Percentiles rank a stretch among this genome's conserved stretches.
Evolutionary conservation across 2,797 vertebrate genomes (phyloP).

Genomic region (Sebastes trivittatus): DNA sequence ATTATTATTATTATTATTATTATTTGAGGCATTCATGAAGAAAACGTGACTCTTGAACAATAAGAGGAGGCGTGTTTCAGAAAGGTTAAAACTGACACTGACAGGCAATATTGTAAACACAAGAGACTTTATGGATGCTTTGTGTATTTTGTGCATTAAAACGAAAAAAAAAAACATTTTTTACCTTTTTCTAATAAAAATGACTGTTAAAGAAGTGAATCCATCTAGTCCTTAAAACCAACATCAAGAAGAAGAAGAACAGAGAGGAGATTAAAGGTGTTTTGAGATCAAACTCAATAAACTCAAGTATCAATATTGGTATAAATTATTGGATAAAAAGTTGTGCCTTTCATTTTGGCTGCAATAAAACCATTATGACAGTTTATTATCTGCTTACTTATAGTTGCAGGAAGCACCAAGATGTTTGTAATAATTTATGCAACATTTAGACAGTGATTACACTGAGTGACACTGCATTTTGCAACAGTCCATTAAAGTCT

Average conservation of each 20-base stretch:
- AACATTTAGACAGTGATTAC: neutral
- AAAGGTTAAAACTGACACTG: neutral
- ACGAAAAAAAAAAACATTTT: neutral
- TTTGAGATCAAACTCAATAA: neutral
- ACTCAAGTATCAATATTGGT: too few relatives aligned
- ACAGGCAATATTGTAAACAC: neutral
- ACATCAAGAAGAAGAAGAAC: neutral
- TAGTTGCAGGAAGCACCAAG: neutral
- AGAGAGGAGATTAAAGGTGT: neutral
- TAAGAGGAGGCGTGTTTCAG: neutral
- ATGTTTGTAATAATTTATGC: neutral
- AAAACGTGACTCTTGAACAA: neutral
- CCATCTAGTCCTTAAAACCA: neutral
- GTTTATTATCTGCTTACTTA: neutral
- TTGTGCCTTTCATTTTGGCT: neutral
- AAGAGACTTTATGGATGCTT: neutral
- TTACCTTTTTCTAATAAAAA: constrained; percentile 6
- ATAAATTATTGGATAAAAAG: too few relatives aligned
- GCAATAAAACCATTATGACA: neutral
- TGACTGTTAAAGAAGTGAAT: neutral
- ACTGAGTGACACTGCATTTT: neutral
- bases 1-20: too few relatives aligned
- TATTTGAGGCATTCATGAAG: neutral
- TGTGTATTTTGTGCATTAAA: neutral
- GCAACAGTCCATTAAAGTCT: neutral